Conservation (phyloP, 2,888 invertebrate genomes). For the Mythimna albipuncta region DNA sequence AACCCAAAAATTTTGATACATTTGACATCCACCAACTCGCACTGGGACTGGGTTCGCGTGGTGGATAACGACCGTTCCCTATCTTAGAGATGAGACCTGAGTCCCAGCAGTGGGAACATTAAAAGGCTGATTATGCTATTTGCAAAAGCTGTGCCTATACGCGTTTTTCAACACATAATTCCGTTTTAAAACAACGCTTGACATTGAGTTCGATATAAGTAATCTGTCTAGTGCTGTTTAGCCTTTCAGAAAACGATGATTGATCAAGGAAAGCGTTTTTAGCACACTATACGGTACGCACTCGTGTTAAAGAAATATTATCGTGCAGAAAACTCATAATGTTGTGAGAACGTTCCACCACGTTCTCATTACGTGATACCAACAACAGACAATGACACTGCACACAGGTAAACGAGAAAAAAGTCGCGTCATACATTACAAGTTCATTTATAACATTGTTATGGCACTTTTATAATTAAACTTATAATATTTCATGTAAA, state of each 20-base stretch:
- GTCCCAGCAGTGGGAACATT: too few species aligned
- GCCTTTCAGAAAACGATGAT: background rate
- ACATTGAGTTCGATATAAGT: background rate
- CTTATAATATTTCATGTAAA: conserved; percentile 55
- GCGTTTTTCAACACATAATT: too few species aligned
- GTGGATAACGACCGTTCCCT: too few species aligned
- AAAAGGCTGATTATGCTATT: too few species aligned
- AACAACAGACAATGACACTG: conserved; percentile 66
- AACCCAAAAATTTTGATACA: too few species aligned
- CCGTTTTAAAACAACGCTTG: background rate
- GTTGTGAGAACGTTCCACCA: conserved; percentile 55
- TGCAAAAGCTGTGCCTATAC: too few species aligned
- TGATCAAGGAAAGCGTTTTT: background rate
- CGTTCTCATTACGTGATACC: conserved; percentile 54
- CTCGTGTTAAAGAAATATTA: conserved; percentile 29
- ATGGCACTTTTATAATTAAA: conserved; percentile 56
- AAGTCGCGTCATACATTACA: conserved; percentile 46
- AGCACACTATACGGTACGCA: conserved; percentile 4
- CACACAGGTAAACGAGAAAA: conserved; percentile 54
- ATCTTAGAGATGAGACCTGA: too few species aligned
- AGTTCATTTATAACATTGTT: conserved; percentile 45
- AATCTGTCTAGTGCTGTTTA: background rate
- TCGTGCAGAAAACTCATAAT: conserved; percentile 36
- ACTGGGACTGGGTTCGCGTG: too few species aligned
- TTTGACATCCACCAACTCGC: too few species aligned